Base-by-base conservation (phyloP, 2,113 vertebrate genomes). In the Irena cyanogastra region DNA sequence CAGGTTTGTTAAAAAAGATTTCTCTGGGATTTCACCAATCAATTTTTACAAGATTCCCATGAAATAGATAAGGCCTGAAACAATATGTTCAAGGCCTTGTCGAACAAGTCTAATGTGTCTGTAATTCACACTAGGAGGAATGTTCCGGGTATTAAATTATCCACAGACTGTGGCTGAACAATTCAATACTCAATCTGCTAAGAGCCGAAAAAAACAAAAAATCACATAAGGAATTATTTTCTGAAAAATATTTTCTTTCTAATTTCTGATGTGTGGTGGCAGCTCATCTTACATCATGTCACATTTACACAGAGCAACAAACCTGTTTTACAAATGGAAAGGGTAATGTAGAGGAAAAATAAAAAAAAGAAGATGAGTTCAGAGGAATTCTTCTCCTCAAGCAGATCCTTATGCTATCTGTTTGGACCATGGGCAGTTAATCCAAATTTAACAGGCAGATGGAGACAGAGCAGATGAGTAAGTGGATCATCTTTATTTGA, bases 381-480 rank as follows among this genome's bases (percentile, higher is more conserved):
- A 96, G 88, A 96, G 54, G 71, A 91, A 90, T 96, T 94, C 56
- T 94, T 84, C 68, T 96, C 68, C 87, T 97, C 87, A 96, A 89
- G 95, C 65, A 97, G 78, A 94, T 94, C 81, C 85, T 92, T 60
- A 64, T 27, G 8, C 77, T 97, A 95, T 96, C 87, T 90, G 63
- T 93, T 94, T 96, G 75, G 94, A 95, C 93, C 95, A 80, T 14
- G 61, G 97, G 92, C 96, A 97, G 94, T 97, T 97, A 98, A 97
- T 98, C 91, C 97, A 97, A 96, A 98, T 98, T 98, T 97, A 97
- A 56, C 90, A 96, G 92, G 87, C 91, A 95, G 95, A 95, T 97
- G 79, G 95, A 97, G 93, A 91, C 64, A 89, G 90, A 96, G 82
- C 80, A 96, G 90, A 95, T 96, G 96, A 97, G 86, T 97, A 97